These are phyloP conservation scores for Pomacea maculata DNA, from an alignment of 1,140 invertebrate species.

Conservation along the genomic window DNA sequence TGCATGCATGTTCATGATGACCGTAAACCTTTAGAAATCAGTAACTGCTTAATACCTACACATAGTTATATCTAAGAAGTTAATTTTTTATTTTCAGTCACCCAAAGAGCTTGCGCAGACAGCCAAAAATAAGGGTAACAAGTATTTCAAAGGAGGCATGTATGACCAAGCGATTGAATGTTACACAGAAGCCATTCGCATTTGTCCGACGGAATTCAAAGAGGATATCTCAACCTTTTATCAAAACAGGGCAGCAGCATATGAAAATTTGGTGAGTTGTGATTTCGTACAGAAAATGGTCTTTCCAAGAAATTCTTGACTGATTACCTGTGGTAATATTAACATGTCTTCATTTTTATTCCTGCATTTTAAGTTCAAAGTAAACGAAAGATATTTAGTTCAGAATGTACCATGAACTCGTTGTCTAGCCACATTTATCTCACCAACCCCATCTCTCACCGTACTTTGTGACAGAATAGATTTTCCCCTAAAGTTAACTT, in stretches of 20 bases:
- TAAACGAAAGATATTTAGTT: too few species aligned
- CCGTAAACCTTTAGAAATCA: neutral
- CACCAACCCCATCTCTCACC: too few species aligned
- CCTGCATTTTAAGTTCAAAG: too few species aligned
- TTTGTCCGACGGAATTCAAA: slow-evolving; percentile 79
- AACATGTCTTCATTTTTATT: too few species aligned
- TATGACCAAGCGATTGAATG: slow-evolving; percentile 87
- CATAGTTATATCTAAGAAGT: neutral
- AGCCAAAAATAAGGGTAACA: slow-evolving; percentile 88
- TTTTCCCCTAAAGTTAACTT: too few species aligned
- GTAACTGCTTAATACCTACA: neutral
- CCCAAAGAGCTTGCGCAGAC: slow-evolving; percentile 77
- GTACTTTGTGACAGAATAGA: too few species aligned
- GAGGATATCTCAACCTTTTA: slow-evolving; percentile 88
- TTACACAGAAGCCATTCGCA: slow-evolving; percentile 86
- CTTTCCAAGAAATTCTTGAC: too few species aligned
- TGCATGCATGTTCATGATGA: neutral
- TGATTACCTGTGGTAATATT: too few species aligned
- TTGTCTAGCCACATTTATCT: too few species aligned
- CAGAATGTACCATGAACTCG: too few species aligned
- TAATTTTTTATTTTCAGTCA: slow-evolving; percentile 56
- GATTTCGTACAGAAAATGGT: too few species aligned
- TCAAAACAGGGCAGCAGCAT: slow-evolving; percentile 94
- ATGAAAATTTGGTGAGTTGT: slow-evolving; percentile 82
- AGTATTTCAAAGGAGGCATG: slow-evolving; percentile 83